Evolutionary conservation across 2,888 invertebrate species (phyloP), one percentile per base, ranked within the genome.

Genomic region (Drosophila emarginata): DNA sequence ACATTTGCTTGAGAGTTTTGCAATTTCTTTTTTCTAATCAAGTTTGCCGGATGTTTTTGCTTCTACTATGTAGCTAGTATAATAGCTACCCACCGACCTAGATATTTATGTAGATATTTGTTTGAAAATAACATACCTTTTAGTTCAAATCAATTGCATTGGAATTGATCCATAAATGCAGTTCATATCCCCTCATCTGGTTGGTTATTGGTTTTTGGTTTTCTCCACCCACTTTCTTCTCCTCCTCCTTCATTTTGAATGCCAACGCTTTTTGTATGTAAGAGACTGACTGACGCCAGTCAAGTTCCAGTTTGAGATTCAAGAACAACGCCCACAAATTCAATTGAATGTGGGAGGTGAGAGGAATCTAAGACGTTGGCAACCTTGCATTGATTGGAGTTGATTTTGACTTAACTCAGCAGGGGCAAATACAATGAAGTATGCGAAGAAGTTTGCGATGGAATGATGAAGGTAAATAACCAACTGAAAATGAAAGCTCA

Each of bases 161-260:
- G 51, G 63, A 71, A 71, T 71, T 74, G 75, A 66, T 74, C 72
- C 67, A 77, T 77, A 72, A 78, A 72, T 76, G 68, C 50, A 56
- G 51, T 54, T 59, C 65, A 75, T 60, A 56, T 66, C 64, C 61
- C 23, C 39, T 18, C 54, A 36, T 54, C 32, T 32, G 1, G 6
- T 32, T 32, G 52, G 52, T 52, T 52, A 52, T 52, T 26, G 52
- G 23, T 52, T 52, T 26, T 45, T 15, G 23, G 26, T 52, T 26
- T 45, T 15, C 45, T 45, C 18, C 45, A 4, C 45, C 45, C 21
- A n/a, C 39, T 11, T 39, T 39, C 21, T 45, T n/a, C 9, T 18
- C 21, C 21, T 3, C 45, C 11, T 45, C 3, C 45, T 4, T 9
- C 18, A 45, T 45, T 45, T 45, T 45, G 45, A 45, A 45, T 18